Conservation (phyloP, 2,113 vertebrate genomes). For the Cebus imitator region DNA sequence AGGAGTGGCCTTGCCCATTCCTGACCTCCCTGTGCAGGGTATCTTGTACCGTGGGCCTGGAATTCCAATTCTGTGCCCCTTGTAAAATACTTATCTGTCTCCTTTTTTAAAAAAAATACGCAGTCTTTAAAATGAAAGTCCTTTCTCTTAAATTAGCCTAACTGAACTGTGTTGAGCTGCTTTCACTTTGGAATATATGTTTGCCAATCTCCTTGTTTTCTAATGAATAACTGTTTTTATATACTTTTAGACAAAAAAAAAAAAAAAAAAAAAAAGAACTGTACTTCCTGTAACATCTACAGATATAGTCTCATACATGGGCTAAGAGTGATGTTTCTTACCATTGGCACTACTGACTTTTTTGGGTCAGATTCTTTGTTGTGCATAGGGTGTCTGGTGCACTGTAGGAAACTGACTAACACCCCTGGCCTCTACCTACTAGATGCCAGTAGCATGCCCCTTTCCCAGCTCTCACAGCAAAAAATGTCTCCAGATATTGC, state of each 20-base stretch:
- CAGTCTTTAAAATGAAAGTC: not conserved
- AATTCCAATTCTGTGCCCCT: not conserved
- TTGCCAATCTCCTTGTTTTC: conserved; percentile 10
- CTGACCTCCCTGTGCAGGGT: conserved; percentile 3
- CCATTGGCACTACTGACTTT: not conserved
- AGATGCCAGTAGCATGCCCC: not conserved
- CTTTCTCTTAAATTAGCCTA: not conserved
- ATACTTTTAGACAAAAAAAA: not conserved
- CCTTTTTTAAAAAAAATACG: not conserved
- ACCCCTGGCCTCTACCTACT: not conserved
- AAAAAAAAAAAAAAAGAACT: not conserved
- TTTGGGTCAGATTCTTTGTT: not conserved
- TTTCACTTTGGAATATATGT: not conserved
- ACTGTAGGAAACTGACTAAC: not conserved
- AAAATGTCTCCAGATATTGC: not conserved
- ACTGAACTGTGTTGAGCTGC: not conserved
- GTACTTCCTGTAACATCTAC: not conserved
- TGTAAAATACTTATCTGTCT: conserved; percentile 34
- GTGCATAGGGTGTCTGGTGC: not conserved
- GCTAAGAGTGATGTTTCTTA: not conserved
- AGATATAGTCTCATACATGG: rapidly evolving
- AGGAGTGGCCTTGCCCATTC: not conserved
- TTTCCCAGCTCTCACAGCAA: not conserved
- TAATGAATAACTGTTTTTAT: conserved; percentile 73
- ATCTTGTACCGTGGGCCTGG: not conserved